phyloP scores from a whole-genome alignment of 2,797 vertebrate genomes.

The Xerus rutilus region DNA sequence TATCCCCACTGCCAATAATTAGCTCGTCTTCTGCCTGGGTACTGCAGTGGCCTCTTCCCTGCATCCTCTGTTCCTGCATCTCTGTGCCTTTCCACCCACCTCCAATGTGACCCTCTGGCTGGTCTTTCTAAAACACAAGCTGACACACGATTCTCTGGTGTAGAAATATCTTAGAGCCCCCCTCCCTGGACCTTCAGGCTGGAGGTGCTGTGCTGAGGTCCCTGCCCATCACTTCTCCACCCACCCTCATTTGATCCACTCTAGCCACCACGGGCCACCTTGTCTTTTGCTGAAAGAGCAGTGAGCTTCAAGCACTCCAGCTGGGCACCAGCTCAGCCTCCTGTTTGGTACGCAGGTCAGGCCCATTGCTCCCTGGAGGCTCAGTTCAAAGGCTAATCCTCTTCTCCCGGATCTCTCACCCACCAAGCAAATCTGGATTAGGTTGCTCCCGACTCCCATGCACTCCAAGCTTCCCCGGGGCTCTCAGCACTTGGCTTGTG shows the following conservation, averaged over 20 bases:
- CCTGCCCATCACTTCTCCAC: not conserved
- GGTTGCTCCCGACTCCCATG: not conserved
- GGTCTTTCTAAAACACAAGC: not conserved
- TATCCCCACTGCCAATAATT: no score
- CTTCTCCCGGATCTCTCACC: not conserved
- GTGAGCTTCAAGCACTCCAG: not conserved
- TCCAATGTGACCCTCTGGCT: no score
- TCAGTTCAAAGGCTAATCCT: not conserved
- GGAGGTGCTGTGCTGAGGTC: not conserved
- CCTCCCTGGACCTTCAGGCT: not conserved
- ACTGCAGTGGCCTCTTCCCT: not conserved
- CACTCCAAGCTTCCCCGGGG: not conserved
- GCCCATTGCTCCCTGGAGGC: not conserved
- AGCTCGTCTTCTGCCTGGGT: not conserved
- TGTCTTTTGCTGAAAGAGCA: not conserved
- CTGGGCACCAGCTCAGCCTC: not conserved
- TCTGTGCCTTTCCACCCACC: not conserved
- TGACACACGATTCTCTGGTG: not conserved
- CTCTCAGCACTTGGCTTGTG: not conserved
- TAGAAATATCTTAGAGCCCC: not conserved
- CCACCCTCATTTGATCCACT: not conserved
- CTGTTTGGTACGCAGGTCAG: not conserved
- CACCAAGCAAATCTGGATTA: not conserved
- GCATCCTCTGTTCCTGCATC: not conserved
- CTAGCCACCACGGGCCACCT: not conserved